Percentiles rank a stretch among this genome's conserved stretches.
phyloP scores from a whole-genome alignment of 2,113 vertebrate genomes.

The Myotis davidii region DNA sequence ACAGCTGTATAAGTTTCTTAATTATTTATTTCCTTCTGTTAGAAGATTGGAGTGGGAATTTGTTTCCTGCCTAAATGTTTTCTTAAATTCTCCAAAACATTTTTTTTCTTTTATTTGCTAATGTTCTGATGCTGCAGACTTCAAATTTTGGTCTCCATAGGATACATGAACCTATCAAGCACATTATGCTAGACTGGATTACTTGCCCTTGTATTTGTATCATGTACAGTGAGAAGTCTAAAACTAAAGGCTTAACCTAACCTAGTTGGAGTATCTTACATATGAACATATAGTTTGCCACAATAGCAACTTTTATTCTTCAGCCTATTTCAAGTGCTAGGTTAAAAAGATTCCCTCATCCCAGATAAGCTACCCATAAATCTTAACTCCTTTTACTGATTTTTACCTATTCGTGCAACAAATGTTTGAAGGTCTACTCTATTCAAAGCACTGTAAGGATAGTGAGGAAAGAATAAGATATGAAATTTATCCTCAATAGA shows the following conservation, averaged over 20 bases:
- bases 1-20: not conserved
- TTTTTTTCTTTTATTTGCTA: not conserved
- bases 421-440: slow-evolving; percentile 8
- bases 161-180: not conserved
- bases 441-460: not conserved
- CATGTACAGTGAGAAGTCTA: not conserved
- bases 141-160: not conserved
- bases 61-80: not conserved
- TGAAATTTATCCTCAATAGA: not conserved
- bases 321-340: not conserved
- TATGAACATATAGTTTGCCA: rapidly evolving
- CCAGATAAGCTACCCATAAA: not conserved
- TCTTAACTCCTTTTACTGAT: slow-evolving; percentile 7
- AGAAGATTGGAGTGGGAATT: not conserved
- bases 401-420: slow-evolving; percentile 9
- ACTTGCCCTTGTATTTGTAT: not conserved
- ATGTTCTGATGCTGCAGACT: not conserved
- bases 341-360: not conserved
- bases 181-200: not conserved
- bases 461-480: slow-evolving; percentile 3
- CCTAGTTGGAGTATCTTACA: not conserved
- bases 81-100: not conserved
- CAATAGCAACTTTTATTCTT: not conserved
- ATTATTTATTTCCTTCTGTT: not conserved
- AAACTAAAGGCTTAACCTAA: rapidly evolving